These are phyloP conservation scores for Axea sp. DNA, from an alignment of 2,888 invertebrate species.

Conservation along the genomic window DNA sequence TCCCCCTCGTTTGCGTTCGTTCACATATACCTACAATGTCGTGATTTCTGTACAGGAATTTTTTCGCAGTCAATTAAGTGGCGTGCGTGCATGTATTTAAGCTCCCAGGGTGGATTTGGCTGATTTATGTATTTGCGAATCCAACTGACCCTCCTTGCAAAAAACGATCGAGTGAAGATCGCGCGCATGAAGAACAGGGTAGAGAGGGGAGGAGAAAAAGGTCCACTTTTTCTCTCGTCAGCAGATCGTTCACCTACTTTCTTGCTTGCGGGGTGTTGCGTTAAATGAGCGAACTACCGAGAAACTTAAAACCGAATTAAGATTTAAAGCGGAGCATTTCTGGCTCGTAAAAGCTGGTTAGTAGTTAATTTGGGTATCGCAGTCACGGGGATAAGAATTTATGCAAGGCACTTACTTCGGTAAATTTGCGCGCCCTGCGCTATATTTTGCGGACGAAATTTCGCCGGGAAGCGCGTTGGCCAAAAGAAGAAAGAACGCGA, in stretches of 20 bases:
- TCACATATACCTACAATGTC: slow-evolving; percentile 39
- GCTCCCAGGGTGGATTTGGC: slow-evolving; percentile 46
- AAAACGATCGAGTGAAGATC: neutral
- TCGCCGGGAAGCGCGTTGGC: slow-evolving; percentile 45
- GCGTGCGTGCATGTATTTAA: slow-evolving; percentile 56
- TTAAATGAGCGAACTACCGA: slow-evolving; percentile 40
- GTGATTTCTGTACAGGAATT: slow-evolving; percentile 50
- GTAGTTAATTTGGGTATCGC: slow-evolving; percentile 64
- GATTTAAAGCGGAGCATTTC: slow-evolving; percentile 61
- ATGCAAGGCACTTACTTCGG: slow-evolving; percentile 58
- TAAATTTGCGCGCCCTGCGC: slow-evolving; percentile 56
- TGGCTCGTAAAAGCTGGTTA: slow-evolving; percentile 64
- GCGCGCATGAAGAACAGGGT: neutral
- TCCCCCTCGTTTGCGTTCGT: slow-evolving; percentile 35
- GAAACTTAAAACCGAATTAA: slow-evolving; percentile 64
- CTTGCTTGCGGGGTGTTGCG: slow-evolving; percentile 35
- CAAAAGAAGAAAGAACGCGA: slow-evolving; percentile 33
- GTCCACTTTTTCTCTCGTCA: neutral
- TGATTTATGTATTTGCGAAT: slow-evolving; percentile 52
- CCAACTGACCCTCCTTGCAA: slow-evolving; percentile 35
- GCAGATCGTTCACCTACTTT: slow-evolving; percentile 44
- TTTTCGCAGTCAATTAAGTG: slow-evolving; percentile 56
- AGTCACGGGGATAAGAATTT: slow-evolving; percentile 58
- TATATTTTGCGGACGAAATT: slow-evolving; percentile 58
- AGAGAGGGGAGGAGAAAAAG: neutral